These are phyloP conservation scores for Entomobrya proxima DNA, from an alignment of 2,888 invertebrate genomes.

Conservation along the genomic window DNA sequence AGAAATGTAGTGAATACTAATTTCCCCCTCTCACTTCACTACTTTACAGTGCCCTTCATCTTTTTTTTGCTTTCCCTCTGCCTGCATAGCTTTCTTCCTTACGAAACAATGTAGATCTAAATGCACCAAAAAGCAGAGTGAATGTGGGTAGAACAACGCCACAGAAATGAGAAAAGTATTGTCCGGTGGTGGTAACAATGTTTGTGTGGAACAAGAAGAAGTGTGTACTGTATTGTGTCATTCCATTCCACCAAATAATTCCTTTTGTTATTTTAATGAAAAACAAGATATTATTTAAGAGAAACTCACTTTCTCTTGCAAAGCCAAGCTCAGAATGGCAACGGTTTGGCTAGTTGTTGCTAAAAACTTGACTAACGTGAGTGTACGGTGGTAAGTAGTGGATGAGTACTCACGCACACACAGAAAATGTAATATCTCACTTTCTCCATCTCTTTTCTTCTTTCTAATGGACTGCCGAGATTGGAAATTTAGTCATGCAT, in stretches of 20 bases:
- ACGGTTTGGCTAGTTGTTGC: background rate
- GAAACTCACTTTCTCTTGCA: constrained; percentile 9
- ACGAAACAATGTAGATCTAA: background rate
- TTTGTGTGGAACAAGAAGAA: background rate
- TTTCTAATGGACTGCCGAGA: constrained; percentile 18
- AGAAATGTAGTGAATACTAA: constrained; percentile 32
- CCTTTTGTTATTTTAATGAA: constrained; percentile 40
- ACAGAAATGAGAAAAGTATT: background rate
- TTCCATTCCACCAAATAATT: constrained; percentile 23
- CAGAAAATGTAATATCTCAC: constrained; percentile 33
- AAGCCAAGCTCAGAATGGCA: background rate
- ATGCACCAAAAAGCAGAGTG: background rate
- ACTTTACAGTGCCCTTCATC: no score
- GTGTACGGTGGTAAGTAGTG: background rate
- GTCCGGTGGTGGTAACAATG: background rate
- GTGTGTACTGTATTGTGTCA: background rate
- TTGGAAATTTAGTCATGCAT: constrained; percentile 40
- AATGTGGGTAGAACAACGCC: background rate
- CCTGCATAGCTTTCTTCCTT: background rate
- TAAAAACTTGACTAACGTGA: background rate
- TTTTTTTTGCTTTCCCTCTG: background rate
- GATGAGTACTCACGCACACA: background rate
- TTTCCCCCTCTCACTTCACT: no score
- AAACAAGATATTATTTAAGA: constrained; percentile 35
- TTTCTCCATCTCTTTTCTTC: constrained; percentile 18